Conservation (phyloP, 2,797 vertebrate species). For the Hirundo rustica region DNA sequence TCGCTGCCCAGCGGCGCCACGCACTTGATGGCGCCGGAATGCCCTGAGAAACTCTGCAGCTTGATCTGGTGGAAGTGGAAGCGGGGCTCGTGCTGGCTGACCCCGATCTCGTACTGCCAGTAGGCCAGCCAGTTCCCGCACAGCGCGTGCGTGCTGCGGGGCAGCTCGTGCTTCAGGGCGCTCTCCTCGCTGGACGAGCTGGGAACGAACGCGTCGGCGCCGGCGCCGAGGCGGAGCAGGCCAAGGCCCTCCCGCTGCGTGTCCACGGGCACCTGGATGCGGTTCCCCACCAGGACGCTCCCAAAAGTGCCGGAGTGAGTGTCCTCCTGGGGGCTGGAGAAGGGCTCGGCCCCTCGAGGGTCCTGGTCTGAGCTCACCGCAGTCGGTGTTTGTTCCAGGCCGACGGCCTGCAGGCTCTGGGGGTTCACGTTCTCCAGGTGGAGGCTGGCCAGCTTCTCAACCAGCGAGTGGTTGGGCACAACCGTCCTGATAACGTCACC, state of each 20-base stretch:
- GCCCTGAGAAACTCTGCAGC: slow-evolving; percentile 93
- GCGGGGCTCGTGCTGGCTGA: slow-evolving; percentile 92
- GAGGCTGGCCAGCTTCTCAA: slow-evolving; percentile 87
- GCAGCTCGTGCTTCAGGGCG: slow-evolving; percentile 90
- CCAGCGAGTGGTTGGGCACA: slow-evolving; percentile 87
- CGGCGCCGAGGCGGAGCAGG: slow-evolving; percentile 71
- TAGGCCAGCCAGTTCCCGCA: slow-evolving; percentile 98
- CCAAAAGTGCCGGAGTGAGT: slow-evolving; percentile 91
- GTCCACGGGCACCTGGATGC: slow-evolving; percentile 91
- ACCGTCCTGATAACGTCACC: slow-evolving; percentile 87
- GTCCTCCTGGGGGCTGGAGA: slow-evolving; percentile 75
- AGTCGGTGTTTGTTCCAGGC: background rate
- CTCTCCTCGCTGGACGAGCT: slow-evolving; percentile 80
- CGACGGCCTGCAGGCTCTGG: slow-evolving; percentile 45
- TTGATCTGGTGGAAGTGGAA: slow-evolving; percentile 99
- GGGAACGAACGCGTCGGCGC: slow-evolving; percentile 74
- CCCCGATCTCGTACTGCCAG: slow-evolving; percentile 98
- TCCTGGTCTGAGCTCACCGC: slow-evolving; percentile 38
- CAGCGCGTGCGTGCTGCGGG: slow-evolving; percentile 86
- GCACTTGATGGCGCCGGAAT: slow-evolving; percentile 89
- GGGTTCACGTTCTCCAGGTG: slow-evolving; percentile 86
- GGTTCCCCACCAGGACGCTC: slow-evolving; percentile 92
- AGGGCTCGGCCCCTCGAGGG: slow-evolving; percentile 49
- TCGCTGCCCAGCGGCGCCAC: slow-evolving; percentile 88
- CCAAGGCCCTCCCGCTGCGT: slow-evolving; percentile 61